phyloP scores from a whole-genome alignment of 2,888 invertebrate genomes.

The Rutpela maculata region DNA sequence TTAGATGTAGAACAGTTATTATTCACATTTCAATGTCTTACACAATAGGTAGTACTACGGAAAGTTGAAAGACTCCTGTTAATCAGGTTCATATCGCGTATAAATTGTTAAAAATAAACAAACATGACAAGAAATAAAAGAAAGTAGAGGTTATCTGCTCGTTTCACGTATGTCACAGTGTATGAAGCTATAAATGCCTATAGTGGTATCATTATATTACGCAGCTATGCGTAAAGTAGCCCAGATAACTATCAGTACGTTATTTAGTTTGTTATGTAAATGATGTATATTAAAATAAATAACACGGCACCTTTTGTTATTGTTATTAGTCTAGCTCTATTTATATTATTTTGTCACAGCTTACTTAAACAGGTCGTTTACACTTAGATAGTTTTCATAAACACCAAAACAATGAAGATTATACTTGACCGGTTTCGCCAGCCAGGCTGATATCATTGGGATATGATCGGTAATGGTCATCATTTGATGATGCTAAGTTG shows the following conservation, averaged over 20 bases:
- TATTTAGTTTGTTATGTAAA: neutral
- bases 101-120: neutral
- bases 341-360: neutral
- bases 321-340: neutral
- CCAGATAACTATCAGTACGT: slow-evolving; percentile 4
- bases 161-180: neutral
- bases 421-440: too few species aligned
- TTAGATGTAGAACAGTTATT: too few species aligned
- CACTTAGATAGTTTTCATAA: too few species aligned
- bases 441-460: too few species aligned
- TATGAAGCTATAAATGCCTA: neutral
- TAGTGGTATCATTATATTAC: neutral
- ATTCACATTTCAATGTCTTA: too few species aligned
- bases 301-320: neutral
- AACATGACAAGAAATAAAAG: slow-evolving; percentile 15
- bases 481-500: too few species aligned
- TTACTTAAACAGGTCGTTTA: neutral
- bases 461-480: too few species aligned
- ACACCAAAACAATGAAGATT: too few species aligned
- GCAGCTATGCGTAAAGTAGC: slow-evolving; percentile 24
- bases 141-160: slow-evolving; percentile 13
- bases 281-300: neutral
- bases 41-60: neutral
- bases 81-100: neutral
- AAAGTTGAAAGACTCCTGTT: neutral